Evolutionary conservation across 1,140 invertebrate species (phyloP).

Genomic region (Hycleus phaleratus): DNA sequence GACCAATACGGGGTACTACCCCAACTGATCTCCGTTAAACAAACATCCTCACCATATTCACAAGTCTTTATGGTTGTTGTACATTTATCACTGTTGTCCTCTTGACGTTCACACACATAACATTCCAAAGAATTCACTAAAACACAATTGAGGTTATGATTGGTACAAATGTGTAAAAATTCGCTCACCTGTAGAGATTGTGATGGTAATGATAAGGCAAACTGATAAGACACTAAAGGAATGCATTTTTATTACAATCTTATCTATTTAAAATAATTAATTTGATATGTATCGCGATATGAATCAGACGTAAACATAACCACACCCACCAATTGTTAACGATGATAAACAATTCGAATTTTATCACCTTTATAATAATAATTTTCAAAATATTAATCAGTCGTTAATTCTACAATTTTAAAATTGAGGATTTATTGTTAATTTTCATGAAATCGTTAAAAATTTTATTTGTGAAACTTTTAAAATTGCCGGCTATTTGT

Average conservation of each 20-base stretch:
- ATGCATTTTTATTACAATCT: neutral
- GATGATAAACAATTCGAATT: no score
- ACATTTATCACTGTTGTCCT: slow-evolving; percentile 90
- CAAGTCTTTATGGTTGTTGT: slow-evolving; percentile 86
- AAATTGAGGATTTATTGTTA: no score
- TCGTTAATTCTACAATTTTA: no score
- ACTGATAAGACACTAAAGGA: neutral
- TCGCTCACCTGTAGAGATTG: neutral
- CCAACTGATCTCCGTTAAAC: slow-evolving; percentile 83
- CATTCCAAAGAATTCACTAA: slow-evolving; percentile 74
- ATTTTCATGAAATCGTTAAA: no score
- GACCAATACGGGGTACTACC: slow-evolving; percentile 93
- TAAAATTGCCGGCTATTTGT: no score
- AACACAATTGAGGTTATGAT: slow-evolving; percentile 17
- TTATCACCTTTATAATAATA: no score
- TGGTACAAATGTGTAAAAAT: neutral
- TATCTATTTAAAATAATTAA: neutral
- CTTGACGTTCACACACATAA: slow-evolving; percentile 89
- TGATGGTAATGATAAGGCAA: neutral
- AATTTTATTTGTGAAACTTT: no score
- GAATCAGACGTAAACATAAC: slow-evolving; percentile 1
- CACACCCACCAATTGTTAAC: slow-evolving; percentile 1
- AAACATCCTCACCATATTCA: slow-evolving; percentile 77
- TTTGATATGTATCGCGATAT: neutral
- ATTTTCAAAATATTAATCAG: no score